phyloP scores from a whole-genome alignment of 2,113 vertebrate genomes.

The Prochilodus magdalenae region DNA sequence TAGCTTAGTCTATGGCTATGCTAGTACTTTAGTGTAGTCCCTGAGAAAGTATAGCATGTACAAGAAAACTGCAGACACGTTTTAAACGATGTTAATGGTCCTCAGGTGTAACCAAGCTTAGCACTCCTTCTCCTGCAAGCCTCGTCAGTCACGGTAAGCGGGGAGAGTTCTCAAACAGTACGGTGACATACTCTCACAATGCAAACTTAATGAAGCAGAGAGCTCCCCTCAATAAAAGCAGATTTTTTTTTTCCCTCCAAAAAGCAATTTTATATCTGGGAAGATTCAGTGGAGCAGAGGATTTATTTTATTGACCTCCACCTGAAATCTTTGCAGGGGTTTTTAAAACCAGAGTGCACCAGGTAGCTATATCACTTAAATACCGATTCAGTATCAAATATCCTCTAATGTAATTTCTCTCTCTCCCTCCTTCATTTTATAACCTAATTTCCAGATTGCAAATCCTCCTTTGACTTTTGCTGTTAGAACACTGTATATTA shows the following conservation, averaged over 20 bases:
- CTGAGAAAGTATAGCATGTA: neutral
- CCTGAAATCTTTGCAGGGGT: constrained; percentile 17
- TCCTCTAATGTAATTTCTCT: constrained; percentile 47
- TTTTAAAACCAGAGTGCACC: constrained; percentile 9
- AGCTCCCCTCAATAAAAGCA: constrained; percentile 43
- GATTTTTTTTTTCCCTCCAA: neutral
- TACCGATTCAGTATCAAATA: constrained; percentile 41
- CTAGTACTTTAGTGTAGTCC: neutral
- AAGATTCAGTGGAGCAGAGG: constrained; percentile 45
- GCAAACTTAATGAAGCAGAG: constrained; percentile 21
- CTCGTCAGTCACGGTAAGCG: neutral
- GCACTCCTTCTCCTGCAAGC: neutral
- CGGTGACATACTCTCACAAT: constrained; percentile 15
- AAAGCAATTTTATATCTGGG: constrained; percentile 36
- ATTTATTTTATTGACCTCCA: constrained; percentile 44
- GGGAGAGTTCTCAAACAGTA: constrained; percentile 30
- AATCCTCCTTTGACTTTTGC: constrained; percentile 57
- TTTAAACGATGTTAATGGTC: constrained; percentile 8
- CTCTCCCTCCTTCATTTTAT: constrained; percentile 31
- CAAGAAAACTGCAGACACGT: neutral
- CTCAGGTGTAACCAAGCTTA: neutral
- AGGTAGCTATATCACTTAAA: constrained; percentile 34
- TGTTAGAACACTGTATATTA: constrained; percentile 50
- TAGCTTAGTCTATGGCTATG: neutral
- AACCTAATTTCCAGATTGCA: constrained; percentile 58